Conservation (phyloP, 2,888 invertebrate genomes). For the Acrobasis consociella region DNA sequence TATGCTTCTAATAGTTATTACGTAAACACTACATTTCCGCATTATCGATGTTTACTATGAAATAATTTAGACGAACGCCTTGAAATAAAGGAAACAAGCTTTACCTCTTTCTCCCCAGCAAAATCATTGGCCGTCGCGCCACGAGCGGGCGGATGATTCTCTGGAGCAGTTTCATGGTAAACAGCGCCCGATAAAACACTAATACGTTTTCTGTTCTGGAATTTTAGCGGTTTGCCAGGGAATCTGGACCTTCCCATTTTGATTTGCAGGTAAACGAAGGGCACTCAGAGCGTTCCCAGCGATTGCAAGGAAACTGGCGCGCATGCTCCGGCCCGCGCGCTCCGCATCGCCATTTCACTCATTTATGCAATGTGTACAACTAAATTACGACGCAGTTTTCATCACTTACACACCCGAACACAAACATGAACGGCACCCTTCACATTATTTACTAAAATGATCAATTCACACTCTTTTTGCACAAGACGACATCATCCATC, state of each 20-base stretch:
- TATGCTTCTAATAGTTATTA: conserved; percentile 64
- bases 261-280: conserved; percentile 81
- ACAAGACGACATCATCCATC: conserved; percentile 77
- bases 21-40: conserved; percentile 74
- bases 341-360: conserved; percentile 82
- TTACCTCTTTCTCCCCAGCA: conserved; percentile 80
- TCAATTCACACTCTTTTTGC: conserved; percentile 76
- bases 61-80: conserved; percentile 38
- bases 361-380: conserved; percentile 79
- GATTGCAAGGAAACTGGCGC: conserved; percentile 78
- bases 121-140: conserved; percentile 72
- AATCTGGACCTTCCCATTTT: conserved; percentile 92
- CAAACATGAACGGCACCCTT: conserved; percentile 71
- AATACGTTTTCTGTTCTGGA: conserved; percentile 92
- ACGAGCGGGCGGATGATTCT: conserved; percentile 72
- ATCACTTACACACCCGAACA: conserved; percentile 66
- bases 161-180: conserved; percentile 76
- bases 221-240: conserved; percentile 94
- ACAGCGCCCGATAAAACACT: conserved; percentile 88
- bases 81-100: conserved; percentile 35
- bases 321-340: conserved; percentile 82
- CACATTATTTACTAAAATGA: conserved; percentile 73
- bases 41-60: conserved; percentile 35
- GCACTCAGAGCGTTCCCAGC: conserved; percentile 80
- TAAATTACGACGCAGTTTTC: conserved; percentile 79